Conservation (phyloP, 2,797 vertebrate genomes). For the Sebastiscus tertius region DNA sequence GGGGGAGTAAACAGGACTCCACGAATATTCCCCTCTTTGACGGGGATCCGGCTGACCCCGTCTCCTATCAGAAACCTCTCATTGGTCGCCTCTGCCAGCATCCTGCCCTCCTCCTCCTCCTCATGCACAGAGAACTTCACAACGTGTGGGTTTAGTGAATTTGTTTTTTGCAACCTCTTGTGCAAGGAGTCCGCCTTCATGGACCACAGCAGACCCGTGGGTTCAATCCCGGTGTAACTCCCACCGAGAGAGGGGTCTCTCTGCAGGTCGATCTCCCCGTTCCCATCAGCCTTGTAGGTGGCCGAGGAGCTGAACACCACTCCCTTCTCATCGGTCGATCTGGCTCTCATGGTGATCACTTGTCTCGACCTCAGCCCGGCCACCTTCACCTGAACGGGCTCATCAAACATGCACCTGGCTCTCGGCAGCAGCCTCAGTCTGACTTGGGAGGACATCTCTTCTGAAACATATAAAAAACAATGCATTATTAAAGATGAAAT, state of each 20-base stretch:
- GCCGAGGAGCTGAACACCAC: constrained; percentile 76
- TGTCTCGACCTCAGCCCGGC: constrained; percentile 73
- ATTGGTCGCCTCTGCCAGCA: constrained; percentile 52
- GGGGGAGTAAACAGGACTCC: constrained; percentile 64
- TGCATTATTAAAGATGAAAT: not conserved
- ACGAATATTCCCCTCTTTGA: constrained; percentile 39
- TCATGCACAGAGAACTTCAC: constrained; percentile 76
- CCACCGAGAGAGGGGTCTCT: constrained; percentile 77
- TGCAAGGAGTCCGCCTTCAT: constrained; percentile 63
- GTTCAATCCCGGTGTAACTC: constrained; percentile 77
- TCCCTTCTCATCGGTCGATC: constrained; percentile 76
- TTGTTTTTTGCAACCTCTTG: constrained; percentile 62
- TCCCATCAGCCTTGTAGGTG: constrained; percentile 71
- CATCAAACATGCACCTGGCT: constrained; percentile 56
- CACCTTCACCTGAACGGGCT: constrained; percentile 77
- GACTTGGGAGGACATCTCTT: constrained; percentile 23
- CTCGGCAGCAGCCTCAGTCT: constrained; percentile 57
- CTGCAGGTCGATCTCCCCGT: constrained; percentile 76
- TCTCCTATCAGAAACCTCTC: constrained; percentile 58
- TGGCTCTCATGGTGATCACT: constrained; percentile 76
- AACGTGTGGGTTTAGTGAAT: constrained; percentile 68
- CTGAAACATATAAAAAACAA: not conserved
- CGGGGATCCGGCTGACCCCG: constrained; percentile 21
- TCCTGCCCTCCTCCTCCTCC: not conserved
- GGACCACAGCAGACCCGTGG: constrained; percentile 85